Evolutionary conservation across 1,140 invertebrate species (phyloP).

Genomic region (Diabrotica virgifera): DNA sequence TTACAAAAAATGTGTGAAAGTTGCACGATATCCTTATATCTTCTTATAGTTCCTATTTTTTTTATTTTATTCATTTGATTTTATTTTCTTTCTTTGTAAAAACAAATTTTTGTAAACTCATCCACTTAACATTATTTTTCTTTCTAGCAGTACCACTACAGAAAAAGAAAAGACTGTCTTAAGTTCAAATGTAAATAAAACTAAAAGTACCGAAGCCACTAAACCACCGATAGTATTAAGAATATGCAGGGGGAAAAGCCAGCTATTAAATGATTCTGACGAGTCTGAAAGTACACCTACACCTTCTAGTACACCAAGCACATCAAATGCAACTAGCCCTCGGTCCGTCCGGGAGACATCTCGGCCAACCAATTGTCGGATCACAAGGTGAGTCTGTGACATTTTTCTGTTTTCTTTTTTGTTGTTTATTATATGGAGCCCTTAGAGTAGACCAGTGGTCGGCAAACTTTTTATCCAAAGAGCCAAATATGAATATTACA

Average conservation of each 20-base stretch:
- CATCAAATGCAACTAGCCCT: conserved; percentile 40
- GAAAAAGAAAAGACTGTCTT: conserved; percentile 42
- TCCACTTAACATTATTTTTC: conserved; percentile 37
- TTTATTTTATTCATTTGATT: too few relatives aligned
- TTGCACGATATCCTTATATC: too few relatives aligned
- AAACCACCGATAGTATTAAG: conserved; percentile 66
- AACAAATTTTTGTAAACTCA: conserved; percentile 2
- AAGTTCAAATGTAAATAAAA: conserved; percentile 44
- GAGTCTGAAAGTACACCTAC: conserved; percentile 45
- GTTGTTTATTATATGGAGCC: too few relatives aligned
- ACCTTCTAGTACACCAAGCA: conserved; percentile 40
- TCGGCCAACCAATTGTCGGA: conserved; percentile 15
- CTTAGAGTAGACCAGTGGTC: too few relatives aligned
- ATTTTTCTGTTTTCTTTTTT: too few relatives aligned
- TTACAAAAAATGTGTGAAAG: too few relatives aligned
- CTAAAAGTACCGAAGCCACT: conserved; percentile 48
- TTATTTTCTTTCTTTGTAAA: too few relatives aligned
- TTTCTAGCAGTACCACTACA: conserved; percentile 37
- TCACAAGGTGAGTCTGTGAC: conserved; percentile 13
- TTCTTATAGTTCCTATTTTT: too few relatives aligned
- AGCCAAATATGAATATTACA: too few relatives aligned
- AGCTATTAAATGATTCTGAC: conserved; percentile 51
- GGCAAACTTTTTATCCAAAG: too few relatives aligned
- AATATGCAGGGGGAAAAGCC: conserved; percentile 64
- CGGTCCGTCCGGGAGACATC: conserved; percentile 35